Conservation (phyloP, 2,888 invertebrate species). For the Venustoraphidia nigricollis region DNA sequence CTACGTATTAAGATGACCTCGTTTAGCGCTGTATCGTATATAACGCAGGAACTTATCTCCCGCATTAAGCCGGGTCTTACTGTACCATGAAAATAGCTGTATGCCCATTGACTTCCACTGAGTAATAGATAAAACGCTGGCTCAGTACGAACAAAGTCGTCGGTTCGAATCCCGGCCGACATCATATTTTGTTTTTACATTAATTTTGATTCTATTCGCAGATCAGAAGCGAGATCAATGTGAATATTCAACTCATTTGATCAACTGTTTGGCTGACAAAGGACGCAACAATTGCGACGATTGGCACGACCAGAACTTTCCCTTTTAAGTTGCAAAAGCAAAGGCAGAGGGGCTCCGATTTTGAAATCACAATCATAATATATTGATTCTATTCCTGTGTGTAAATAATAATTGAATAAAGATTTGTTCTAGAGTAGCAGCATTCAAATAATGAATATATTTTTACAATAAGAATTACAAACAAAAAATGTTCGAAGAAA, state of each 20-base stretch:
- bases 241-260: slow-evolving; percentile 44
- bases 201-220: neutral
- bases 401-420: neutral
- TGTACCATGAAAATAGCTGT: too few species aligned
- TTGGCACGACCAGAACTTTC: slow-evolving; percentile 41
- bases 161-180: too few species aligned
- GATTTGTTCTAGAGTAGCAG: neutral
- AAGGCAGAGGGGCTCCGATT: neutral
- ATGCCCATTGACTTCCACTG: too few species aligned
- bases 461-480: neutral
- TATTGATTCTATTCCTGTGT: neutral
- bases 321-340: slow-evolving; percentile 19
- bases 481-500: neutral
- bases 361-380: neutral
- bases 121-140: too few species aligned
- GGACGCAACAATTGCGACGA: slow-evolving; percentile 60
- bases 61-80: too few species aligned
- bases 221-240: slow-evolving; percentile 37
- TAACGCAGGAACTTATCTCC: too few species aligned
- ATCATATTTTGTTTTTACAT: too few species aligned
- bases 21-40: too few species aligned
- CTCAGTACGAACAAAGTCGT: too few species aligned
- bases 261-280: slow-evolving; percentile 53
- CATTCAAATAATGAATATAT: neutral
- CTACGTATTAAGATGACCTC: too few species aligned